A percentile compares a stretch with the other conserved stretches of the same genome.
phyloP scores from a whole-genome alignment of 2,113 vertebrate species.

The Misgurnus mizolepis region DNA sequence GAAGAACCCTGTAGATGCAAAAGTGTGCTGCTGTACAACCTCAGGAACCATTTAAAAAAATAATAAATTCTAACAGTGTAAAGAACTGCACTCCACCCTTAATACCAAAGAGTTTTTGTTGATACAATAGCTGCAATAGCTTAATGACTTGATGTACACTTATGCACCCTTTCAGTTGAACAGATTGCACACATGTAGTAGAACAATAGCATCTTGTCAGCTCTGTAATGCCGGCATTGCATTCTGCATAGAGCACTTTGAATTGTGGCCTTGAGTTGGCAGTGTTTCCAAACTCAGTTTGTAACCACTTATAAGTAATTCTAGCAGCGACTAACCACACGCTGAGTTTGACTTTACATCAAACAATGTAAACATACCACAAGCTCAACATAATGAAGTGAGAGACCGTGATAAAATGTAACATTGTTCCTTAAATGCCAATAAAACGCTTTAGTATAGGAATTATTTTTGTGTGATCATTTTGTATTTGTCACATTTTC shows the following conservation, averaged over 20 bases:
- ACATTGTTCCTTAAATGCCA: not conserved
- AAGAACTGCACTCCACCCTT: no score
- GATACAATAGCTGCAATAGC: no score
- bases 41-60: no score
- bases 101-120: no score
- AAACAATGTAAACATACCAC: not conserved
- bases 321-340: not conserved
- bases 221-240: not conserved
- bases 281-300: not conserved
- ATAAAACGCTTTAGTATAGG: not conserved
- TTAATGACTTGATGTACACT: no score
- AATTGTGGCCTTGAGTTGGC: not conserved
- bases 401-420: not conserved
- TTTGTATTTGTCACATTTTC: not conserved
- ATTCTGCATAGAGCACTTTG: not conserved
- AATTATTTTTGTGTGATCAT: not conserved
- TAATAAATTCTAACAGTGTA: no score
- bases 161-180: not conserved
- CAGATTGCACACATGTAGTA: not conserved
- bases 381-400: not conserved
- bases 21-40: no score
- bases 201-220: not conserved
- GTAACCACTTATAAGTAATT: not conserved
- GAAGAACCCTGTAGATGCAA: no score
- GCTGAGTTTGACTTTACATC: not conserved